Percentiles rank a stretch among this genome's conserved stretches.
Conservation (phyloP, 2,113 vertebrate species). For the Myrmecobius fasciatus region DNA sequence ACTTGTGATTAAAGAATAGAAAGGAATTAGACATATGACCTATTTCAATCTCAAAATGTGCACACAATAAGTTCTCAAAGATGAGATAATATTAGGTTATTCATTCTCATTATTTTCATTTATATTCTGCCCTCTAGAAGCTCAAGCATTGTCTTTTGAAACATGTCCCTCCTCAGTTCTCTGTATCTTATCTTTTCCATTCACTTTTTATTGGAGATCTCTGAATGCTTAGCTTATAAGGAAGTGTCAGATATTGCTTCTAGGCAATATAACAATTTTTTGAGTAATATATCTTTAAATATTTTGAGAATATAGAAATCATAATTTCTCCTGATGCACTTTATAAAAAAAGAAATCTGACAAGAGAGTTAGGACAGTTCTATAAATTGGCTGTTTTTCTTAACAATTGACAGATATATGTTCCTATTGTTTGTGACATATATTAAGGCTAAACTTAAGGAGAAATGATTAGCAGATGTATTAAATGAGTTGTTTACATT, state of each 20-base stretch:
- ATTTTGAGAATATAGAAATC: background rate
- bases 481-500: background rate
- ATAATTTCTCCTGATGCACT: background rate
- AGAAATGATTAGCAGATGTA: background rate
- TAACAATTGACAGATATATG: background rate
- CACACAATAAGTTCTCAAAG: constrained; percentile 2
- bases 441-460: background rate
- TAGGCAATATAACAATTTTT: background rate
- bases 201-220: background rate
- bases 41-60: constrained; percentile 22
- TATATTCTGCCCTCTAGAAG: constrained; percentile 2
- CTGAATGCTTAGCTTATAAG: background rate
- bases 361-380: background rate
- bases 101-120: constrained; percentile 17
- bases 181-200: constrained; percentile 22
- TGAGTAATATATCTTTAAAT: background rate
- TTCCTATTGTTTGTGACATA: background rate
- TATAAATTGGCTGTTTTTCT: background rate
- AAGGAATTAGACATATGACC: constrained; percentile 33
- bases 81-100: constrained; percentile 7
- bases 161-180: background rate
- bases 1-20: constrained; percentile 43
- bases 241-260: background rate
- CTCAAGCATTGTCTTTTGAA: background rate
- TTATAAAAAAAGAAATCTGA: background rate